Percentiles rank a stretch among this genome's conserved stretches.
These are phyloP conservation scores for Leptobrachium ailaonicum DNA, from an alignment of 2,113 vertebrate species.

Conservation along the genomic window DNA sequence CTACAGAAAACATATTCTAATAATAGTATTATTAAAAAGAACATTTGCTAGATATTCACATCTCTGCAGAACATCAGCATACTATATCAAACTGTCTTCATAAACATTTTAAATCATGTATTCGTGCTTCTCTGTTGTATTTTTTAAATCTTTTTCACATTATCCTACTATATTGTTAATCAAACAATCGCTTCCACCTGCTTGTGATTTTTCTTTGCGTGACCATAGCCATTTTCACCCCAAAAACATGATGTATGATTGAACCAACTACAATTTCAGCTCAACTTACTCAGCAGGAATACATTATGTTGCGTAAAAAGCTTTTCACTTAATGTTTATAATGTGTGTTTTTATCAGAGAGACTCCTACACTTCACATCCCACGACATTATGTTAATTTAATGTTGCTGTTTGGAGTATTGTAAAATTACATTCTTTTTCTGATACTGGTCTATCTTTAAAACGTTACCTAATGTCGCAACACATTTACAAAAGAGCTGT, in stretches of 20 bases:
- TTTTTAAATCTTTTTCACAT: neutral
- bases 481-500: constrained; percentile 33
- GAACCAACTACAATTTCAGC: constrained; percentile 6
- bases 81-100: too few relatives aligned
- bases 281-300: neutral
- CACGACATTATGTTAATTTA: constrained; percentile 20
- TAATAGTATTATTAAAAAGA: too few relatives aligned
- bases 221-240: neutral
- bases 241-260: neutral
- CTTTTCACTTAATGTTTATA: constrained; percentile 13
- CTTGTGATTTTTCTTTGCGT: neutral
- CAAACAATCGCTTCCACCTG: neutral
- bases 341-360: constrained; percentile 10
- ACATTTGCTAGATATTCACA: too few relatives aligned
- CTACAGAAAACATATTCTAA: too few relatives aligned
- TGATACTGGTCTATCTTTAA: constrained; percentile 34
- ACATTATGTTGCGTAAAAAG: constrained; percentile 3
- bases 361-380: neutral
- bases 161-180: neutral
- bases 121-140: too few relatives aligned
- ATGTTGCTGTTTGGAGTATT: constrained; percentile 18
- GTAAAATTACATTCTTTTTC: constrained; percentile 15
- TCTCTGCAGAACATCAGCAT: too few relatives aligned
- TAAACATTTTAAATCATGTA: too few relatives aligned
- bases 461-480: constrained; percentile 28